Evolutionary conservation across 2,797 vertebrate species (phyloP).

Genomic region (Distichodus sexfasciatus): DNA sequence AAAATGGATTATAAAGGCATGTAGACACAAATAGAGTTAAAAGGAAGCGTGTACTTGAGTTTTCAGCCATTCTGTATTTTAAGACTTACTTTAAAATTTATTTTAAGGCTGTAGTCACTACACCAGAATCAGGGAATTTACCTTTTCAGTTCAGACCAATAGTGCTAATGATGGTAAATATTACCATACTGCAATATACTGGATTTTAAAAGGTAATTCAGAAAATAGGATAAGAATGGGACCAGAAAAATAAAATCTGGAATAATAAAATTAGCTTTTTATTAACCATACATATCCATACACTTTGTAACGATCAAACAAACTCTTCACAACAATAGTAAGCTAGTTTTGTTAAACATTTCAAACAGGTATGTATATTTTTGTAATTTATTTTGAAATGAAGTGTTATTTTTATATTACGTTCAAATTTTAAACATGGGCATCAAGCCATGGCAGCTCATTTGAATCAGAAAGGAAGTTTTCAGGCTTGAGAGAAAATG

Average conservation of each 20-base stretch:
- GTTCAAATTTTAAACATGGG: constrained; percentile 44
- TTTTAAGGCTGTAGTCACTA: background rate
- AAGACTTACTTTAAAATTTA: background rate
- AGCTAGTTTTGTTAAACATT: constrained; percentile 24
- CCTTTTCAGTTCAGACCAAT: constrained; percentile 20
- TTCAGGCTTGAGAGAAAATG: constrained; percentile 43
- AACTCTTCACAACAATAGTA: constrained; percentile 25
- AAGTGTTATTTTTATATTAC: constrained; percentile 51
- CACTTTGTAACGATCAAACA: background rate
- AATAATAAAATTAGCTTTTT: too few species aligned
- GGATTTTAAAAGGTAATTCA: background rate
- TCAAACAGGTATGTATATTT: constrained; percentile 47
- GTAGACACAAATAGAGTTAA: constrained; percentile 44
- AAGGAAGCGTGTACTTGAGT: constrained; percentile 21
- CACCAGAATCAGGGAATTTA: constrained; percentile 33
- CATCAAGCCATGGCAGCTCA: constrained; percentile 62
- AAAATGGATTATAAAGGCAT: constrained; percentile 44
- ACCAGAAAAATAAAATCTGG: background rate
- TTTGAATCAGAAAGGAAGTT: constrained; percentile 50
- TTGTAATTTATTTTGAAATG: constrained; percentile 65
- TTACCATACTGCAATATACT: background rate
- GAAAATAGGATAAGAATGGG: background rate
- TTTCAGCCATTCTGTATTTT: constrained; percentile 4
- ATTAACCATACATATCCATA: background rate
- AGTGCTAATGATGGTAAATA: background rate